These are phyloP conservation scores for Agrochola litura DNA, from an alignment of 2,888 invertebrate species.

Conservation along the genomic window DNA sequence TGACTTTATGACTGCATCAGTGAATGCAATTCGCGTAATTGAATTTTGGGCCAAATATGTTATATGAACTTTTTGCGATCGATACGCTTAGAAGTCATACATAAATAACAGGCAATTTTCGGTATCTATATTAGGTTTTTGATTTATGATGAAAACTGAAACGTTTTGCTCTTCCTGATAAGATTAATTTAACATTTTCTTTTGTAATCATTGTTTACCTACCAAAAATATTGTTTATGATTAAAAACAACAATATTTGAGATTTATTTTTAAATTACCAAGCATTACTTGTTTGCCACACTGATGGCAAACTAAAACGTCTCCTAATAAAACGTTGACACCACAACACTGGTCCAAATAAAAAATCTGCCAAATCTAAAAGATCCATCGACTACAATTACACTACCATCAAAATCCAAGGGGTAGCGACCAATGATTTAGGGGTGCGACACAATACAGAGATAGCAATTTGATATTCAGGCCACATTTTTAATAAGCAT, in stretches of 20 bases:
- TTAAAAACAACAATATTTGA: background rate
- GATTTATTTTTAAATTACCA: too few relatives aligned
- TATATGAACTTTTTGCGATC: too few relatives aligned
- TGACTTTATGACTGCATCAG: too few relatives aligned
- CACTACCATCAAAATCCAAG: constrained; percentile 71
- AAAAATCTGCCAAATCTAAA: constrained; percentile 50
- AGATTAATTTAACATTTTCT: too few relatives aligned
- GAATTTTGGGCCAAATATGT: too few relatives aligned
- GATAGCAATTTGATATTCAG: constrained; percentile 91
- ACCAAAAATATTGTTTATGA: background rate
- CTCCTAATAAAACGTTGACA: background rate
- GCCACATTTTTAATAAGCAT: constrained; percentile 91
- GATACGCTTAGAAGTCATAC: too few relatives aligned
- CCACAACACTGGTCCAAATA: background rate
- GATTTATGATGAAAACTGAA: background rate
- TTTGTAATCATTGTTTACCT: background rate
- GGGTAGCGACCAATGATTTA: constrained; percentile 76
- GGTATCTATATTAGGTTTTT: too few relatives aligned
- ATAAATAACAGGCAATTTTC: too few relatives aligned
- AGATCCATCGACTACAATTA: constrained; percentile 41
- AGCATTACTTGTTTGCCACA: background rate
- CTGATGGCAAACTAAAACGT: background rate
- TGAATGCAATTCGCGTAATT: too few relatives aligned
- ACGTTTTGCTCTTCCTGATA: background rate
- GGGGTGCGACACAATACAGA: constrained; percentile 85